Base-by-base conservation (phyloP, 2,888 invertebrate species). In the Mimumesa dahlbomi region DNA sequence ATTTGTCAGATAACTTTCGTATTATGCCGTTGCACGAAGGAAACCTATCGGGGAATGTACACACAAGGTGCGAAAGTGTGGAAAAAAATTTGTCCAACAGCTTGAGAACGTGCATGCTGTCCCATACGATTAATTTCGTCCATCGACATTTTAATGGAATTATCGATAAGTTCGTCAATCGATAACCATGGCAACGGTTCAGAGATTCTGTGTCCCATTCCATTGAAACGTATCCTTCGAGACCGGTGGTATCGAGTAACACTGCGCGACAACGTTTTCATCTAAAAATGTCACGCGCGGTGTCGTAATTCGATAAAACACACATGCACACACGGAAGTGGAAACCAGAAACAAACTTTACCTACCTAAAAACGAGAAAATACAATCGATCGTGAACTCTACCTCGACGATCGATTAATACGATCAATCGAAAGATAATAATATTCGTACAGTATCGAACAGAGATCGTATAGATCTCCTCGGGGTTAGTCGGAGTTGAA, bases 181-280 rank as follows among this genome's bases (percentile, higher is more conserved):
- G 9, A 34, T 34, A n/a, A 29, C n/a, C n/a, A 25, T 7, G 34
- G 9, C 3, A 5, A 13, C 7, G 3, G 4, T 31, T 19, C 19
- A 11, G 9, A 2, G 18, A 6, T 11, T 25, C 38, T 29, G 9
- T 16, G 31, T 22, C 2, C 16, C 18, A 49, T 42, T 25, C 31
- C 13, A 7, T 13, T 22, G 31, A 56, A 14, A 34, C n/a, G 16
- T 40, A 34, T 56, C 42, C 48, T 14, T 34, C 11, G 34, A 34
- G 34, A 0, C n/a, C n/a, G 11, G 11, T 34, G 34, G 7, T 34
- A 34, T 34, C 34, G 34, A 3, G 34, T n/a, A 3, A n/a, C 9
- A n/a, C n/a, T n/a, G 9, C n/a, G 9, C 34, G 34, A 34, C n/a
- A 34, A 34, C n/a, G n/a, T 9, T 34, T 34, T n/a, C 34, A 34